Evolutionary conservation across 2,797 vertebrate species (phyloP), one percentile per base, ranked within the genome.

Genomic region (Jordanella pulchra): DNA sequence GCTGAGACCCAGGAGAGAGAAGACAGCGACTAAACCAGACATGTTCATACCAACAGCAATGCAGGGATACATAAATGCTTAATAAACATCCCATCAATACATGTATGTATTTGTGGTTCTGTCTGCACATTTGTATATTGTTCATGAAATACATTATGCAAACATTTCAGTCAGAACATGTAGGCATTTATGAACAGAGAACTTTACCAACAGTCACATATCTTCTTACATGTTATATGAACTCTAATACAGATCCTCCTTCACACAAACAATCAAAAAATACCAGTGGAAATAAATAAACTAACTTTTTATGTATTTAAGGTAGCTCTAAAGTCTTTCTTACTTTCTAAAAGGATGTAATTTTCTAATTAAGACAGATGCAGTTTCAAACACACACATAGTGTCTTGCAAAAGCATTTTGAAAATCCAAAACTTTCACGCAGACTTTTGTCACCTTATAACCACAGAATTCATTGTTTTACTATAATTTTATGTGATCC

Each of bases 1-100:
- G 82, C 94, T 0, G 97, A 99, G 91, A 86, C 91, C 84, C 94
- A 94, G 4, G 90, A 91, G 69, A 89, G 88, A 78, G 53, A 96
- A 5, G 91, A 95, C 72, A 95, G 96, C 64, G 96, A 96, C 15
- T 95, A 96, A 71, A 71, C 61, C 71, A 75, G 9, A 72, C 60
- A 12, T 30, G 35, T 63, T 71, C 1, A 77, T 35, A 81, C 53
- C 79, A 53, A 83, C 79, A 71, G 61, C 67, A 82, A 82, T 82
- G 77, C 80, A 87, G 79, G 80, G 66, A 86, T 81, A 81, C 79
- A 89, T 66, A 83, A 79, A 90, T 86, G 71, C 72, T 77, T 72
- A 65, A 82, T 65, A 79, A 79, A 83, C 78, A 84, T 79, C 70
- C 60, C 76, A 80, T 66, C 55, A 75, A 71, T 48, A 77, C 54